phyloP scores from a whole-genome alignment of 2,113 vertebrate genomes.

The Theropithecus gelada region DNA sequence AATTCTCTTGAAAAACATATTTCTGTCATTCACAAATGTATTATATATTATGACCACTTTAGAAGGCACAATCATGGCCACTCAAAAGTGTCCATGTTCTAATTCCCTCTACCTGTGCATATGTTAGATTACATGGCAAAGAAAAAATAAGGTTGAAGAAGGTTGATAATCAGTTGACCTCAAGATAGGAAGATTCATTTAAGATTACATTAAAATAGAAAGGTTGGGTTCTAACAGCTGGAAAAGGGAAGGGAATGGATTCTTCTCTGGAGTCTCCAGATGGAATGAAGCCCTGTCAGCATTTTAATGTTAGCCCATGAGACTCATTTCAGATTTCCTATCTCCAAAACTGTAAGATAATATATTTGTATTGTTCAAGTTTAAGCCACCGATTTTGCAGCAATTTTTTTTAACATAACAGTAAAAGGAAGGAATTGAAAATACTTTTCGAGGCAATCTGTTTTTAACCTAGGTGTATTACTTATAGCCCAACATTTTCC shows the following conservation, averaged over 20 bases:
- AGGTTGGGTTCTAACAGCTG: not conserved
- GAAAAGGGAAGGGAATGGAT: not conserved
- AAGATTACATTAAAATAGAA: not conserved
- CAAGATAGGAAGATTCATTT: not conserved
- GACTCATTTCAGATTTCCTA: not conserved
- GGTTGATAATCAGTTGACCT: too few relatives aligned
- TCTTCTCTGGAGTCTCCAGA: not conserved
- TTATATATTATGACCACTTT: not conserved
- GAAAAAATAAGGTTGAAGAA: not conserved
- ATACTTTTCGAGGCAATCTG: not conserved
- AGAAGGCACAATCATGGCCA: not conserved
- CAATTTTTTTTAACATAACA: not conserved
- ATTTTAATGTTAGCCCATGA: not conserved
- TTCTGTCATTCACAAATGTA: not conserved
- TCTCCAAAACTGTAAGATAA: not conserved
- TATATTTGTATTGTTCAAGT: not conserved
- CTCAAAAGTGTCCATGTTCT: not conserved
- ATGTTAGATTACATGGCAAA: not conserved
- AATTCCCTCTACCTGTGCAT: not conserved
- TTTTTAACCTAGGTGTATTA: not conserved
- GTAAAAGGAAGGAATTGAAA: not conserved
- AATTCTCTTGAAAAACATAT: not conserved
- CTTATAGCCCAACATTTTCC: not conserved
- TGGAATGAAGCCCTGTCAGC: not conserved
- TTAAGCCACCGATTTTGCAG: not conserved